Evolutionary conservation across 2,797 vertebrate genomes (phyloP), one percentile per base, ranked within the genome.

Genomic region (Phoxinus dragarum): DNA sequence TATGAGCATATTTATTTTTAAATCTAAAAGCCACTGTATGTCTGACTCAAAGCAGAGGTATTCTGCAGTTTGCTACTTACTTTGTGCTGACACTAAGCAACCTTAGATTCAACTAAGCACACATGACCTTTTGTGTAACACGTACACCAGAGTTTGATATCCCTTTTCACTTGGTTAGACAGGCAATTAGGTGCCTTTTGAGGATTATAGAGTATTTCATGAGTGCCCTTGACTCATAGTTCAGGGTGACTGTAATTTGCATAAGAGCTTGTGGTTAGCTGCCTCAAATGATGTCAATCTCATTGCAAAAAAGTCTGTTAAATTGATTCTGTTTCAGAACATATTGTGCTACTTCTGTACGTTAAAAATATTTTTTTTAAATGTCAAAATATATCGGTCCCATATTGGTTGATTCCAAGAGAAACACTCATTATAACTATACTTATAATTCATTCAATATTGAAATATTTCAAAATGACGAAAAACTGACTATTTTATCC

Each of bases 1-100:
- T 27, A 40, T 49, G 81, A 77, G 66, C 66, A 71, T 66, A 34
- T 78, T 78, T 59, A 44, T 68, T 84, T 69, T 78, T 7, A 78
- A 84, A 68, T 68, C 47, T 38, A 77, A 38, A 42, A 84, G 64
- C 23, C 36, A 34, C 3, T 54, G 73, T 9, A 44, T 34, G 49
- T 56, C 82, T 78, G 64, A 77, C 47, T 56, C 16, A 77, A 66
- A 68, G 59, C 73, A 84, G 74, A 56, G 19, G 36, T 42, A 19
- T 16, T 68, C n/a, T 12, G 21, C 4, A 44, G 38, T 47, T 82
- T 73, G n/a, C 27, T 23, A 36, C 69, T 36, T 64, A 36, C 49
- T 12, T 17, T 69, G 8, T 8, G n/a, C 49, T 69, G 73, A 78
- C 27, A 23, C 38, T 16, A 16, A 10, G 59, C 19, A 77, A 68